Base-by-base conservation (phyloP, 2,888 invertebrate species). In the Aquatica leii region DNA sequence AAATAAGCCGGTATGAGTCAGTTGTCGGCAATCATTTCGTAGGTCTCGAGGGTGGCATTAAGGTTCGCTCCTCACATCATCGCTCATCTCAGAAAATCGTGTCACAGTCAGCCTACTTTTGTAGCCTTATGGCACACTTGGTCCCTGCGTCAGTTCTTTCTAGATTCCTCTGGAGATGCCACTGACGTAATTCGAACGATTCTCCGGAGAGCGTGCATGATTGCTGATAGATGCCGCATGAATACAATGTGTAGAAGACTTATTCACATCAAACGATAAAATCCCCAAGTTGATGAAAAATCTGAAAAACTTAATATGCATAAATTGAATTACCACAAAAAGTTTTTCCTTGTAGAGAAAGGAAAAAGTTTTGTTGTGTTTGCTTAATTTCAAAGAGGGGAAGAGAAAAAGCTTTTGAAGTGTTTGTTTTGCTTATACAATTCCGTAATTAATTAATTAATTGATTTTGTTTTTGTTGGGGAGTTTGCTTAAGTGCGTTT, bases 151-250 rank as follows among this genome's bases (percentile, higher is more conserved):
- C 69, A 69, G 69, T 53, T 59, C 66, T 54, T 64, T 61, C 53
- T 24, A 24, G 58, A 62, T 63, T 59, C 73, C 75, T 75, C 65
- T 55, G 71, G 75, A 77, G 76, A 69, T 69, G 72, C 68, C 71
- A 72, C 77, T 77, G 79, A 78, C 79, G 80, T 80, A 80, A 80
- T 80, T 79, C 79, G 75, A 75, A 75, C 73, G 68, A 73, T 69
- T 79, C 80, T 78, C 79, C 60, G 65, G 71, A 75, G 80, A 74
- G 72, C 71, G 72, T 74, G 73, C 78, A 80, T 79, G 80, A 80
- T 80, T 79, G 80, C 77, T 76, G 76, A 71, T 77, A 78, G 78
- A 79, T 78, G 78, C 78, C 75, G 73, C 74, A 73, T 77, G 80
- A 79, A 79, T 80, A 78, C 79, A 72, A 72, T 72, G 73, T 71